Conservation (phyloP, 2,797 vertebrate species). For the Lophius americanus region DNA sequence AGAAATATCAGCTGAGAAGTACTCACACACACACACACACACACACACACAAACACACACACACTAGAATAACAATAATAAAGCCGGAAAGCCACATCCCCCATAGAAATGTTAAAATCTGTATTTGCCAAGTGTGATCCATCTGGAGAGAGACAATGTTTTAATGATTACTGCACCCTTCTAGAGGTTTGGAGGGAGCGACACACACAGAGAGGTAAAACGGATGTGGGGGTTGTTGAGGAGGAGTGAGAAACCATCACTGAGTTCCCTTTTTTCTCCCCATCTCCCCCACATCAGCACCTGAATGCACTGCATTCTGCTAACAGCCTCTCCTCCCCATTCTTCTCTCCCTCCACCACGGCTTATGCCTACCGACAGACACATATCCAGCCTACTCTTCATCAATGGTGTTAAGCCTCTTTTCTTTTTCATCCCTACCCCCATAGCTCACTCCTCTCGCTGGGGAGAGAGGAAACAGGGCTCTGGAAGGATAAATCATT, state of each 20-base stretch:
- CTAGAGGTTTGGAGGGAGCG: slow-evolving; percentile 38
- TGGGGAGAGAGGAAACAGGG: slow-evolving; percentile 31
- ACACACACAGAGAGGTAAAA: not conserved
- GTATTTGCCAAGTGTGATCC: slow-evolving; percentile 31
- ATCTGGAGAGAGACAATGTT: slow-evolving; percentile 16
- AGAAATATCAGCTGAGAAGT: slow-evolving; percentile 60
- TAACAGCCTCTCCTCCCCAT: slow-evolving; percentile 58
- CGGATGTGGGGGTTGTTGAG: slow-evolving; percentile 41
- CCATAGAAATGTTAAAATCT: slow-evolving; percentile 27
- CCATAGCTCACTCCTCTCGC: slow-evolving; percentile 41
- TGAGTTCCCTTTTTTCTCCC: slow-evolving; percentile 15
- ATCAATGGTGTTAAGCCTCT: slow-evolving; percentile 78
- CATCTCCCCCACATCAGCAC: slow-evolving; percentile 59
- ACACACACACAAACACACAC: slow-evolving; percentile 5
- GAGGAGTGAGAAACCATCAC: slow-evolving; percentile 45
- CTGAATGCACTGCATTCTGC: slow-evolving; percentile 67
- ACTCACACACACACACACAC: slow-evolving; percentile 15
- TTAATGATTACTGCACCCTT: slow-evolving; percentile 23
- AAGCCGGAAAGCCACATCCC: slow-evolving; percentile 35
- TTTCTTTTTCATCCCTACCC: slow-evolving; percentile 19
- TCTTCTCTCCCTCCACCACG: slow-evolving; percentile 55
- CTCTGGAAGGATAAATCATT: slow-evolving; percentile 57
- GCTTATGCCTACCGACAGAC: slow-evolving; percentile 55
- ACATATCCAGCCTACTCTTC: slow-evolving; percentile 60
- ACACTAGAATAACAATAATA: slow-evolving; percentile 29